Conservation (phyloP, 2,113 vertebrate genomes). For the Paedocypris sp. region DNA sequence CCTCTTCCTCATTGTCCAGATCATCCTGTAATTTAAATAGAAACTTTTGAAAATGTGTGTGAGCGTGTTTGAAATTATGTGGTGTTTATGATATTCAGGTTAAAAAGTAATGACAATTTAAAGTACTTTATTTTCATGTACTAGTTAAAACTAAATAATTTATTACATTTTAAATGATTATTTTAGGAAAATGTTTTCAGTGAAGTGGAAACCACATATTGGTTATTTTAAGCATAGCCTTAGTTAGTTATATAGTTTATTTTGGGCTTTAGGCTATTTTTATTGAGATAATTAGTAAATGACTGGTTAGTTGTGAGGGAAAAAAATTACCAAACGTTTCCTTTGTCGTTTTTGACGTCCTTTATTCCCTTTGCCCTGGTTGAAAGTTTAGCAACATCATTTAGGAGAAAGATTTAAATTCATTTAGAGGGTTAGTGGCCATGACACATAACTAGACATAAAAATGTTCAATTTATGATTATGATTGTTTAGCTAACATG, state of each 20-base stretch:
- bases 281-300: not conserved
- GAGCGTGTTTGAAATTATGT: no score
- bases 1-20: constrained; percentile 33
- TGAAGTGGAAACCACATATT: no score
- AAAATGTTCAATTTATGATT: not conserved
- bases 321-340: constrained; percentile 63
- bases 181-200: no score
- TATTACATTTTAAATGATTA: no score
- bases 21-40: constrained; percentile 19
- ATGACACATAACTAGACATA: not conserved
- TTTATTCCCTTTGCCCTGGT: constrained; percentile 68
- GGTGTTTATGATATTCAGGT: no score
- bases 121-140: no score
- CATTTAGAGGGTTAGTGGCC: not conserved
- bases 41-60: no score
- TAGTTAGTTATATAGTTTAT: not conserved
- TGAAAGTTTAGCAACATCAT: constrained; percentile 47
- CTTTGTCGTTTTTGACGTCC: constrained; percentile 64
- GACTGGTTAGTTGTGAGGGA: constrained; percentile 18
- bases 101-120: no score
- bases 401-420: constrained; percentile 3
- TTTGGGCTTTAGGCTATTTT: constrained; percentile 25
- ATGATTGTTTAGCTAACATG: not conserved
- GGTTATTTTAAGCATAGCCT: no score
- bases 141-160: no score